Percentiles rank a stretch among this genome's conserved stretches.
Conservation (phyloP, 2,113 vertebrate species). For the Phalacrocorax aristotelis region DNA sequence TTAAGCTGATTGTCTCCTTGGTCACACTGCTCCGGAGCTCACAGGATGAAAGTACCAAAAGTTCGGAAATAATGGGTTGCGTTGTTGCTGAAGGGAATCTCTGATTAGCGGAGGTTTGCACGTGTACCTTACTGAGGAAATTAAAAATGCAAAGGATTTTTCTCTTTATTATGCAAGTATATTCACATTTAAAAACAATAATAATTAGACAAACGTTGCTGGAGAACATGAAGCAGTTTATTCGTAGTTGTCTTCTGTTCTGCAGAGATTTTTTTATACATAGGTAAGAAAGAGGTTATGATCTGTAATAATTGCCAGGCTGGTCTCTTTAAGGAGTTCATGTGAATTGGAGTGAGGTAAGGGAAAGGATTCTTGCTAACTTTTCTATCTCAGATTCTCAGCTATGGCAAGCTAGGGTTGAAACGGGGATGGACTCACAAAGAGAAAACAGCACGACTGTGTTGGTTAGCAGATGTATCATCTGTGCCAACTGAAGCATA, state of each 20-base stretch:
- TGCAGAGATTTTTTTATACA: neutral
- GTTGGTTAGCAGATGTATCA: neutral
- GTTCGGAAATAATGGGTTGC: neutral
- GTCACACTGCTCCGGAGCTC: neutral
- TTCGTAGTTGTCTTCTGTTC: neutral
- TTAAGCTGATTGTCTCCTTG: conserved; percentile 29
- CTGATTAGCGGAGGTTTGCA: neutral
- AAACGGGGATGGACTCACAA: neutral
- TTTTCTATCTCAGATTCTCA: neutral
- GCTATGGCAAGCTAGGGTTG: neutral
- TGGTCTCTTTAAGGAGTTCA: neutral
- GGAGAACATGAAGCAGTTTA: neutral
- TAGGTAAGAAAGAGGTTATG: neutral
- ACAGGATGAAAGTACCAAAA: neutral
- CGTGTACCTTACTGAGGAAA: neutral
- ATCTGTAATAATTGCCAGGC: neutral
- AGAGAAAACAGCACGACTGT: neutral
- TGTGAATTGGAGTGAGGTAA: neutral
- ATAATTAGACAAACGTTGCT: neutral
- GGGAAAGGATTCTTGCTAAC: neutral
- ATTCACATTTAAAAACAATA: neutral
- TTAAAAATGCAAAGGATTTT: neutral
- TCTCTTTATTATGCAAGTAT: neutral
- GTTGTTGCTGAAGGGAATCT: neutral
- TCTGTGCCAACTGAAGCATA: neutral